Base-by-base conservation (phyloP, 2,113 vertebrate genomes). In the Mellivora capensis region DNA sequence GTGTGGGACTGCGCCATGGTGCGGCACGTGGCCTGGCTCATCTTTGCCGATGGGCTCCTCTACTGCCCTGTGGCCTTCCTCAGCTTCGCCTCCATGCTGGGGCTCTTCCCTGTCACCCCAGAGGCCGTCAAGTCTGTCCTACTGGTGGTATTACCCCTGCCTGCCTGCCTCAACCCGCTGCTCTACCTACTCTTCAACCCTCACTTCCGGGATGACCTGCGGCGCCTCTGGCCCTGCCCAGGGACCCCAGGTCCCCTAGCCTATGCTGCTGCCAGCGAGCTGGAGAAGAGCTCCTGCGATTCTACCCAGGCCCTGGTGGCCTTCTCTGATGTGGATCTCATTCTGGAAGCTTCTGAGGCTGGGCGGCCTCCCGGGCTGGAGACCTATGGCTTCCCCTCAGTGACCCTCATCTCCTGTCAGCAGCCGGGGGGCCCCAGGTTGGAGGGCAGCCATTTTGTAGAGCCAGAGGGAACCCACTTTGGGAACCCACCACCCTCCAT, bases 31-130 rank as follows among this genome's bases (percentile, higher is more conserved):
- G 99, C 99, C 97, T 99, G 99, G 99, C 99, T 99, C 93, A 99
- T 99, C 98, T 99, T 99, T 89, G 99, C 99, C 62, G 99, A 99
- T 52, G 99, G 99, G 84, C 99, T 99, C 49, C 99, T 99, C 31
- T 99, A 99, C 97, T 99, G 99, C 71, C 99, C 99, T 0, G 99
- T 99, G 96, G 99, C 99, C 96, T 99, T 99, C 98, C 99, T 99
- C 85, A 99, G 99, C 87, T 99, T 99, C 96, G 99, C 99, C 96
- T 99, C 99, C 64, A 99, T 99, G 72, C 99, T 99, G 94, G 99
- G 99, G 96, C 99, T 99, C 95, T 99, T 99, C 81, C 99, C 99
- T 0, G 98, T 99, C 87, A 99, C 99, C 2, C 99, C 99, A 0
- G 99, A 99, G 95, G 99, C 99, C 39, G 98, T 99, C 94, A 99